Conservation (phyloP, 2,113 vertebrate genomes). For the Panthera uncia region DNA sequence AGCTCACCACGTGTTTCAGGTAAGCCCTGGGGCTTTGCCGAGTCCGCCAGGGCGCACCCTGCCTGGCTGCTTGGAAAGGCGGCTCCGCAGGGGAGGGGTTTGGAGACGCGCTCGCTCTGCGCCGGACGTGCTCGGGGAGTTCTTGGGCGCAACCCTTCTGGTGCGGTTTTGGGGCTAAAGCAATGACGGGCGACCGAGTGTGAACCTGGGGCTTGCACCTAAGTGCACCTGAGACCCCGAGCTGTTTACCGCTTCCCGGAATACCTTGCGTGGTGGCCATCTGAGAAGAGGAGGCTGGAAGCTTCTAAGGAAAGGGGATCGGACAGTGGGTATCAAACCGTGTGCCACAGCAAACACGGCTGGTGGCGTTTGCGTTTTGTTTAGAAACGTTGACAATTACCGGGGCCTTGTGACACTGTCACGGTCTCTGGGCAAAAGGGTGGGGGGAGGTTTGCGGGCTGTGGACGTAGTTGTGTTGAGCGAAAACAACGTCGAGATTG, state of each 20-base stretch:
- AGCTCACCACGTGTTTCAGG: constrained; percentile 95
- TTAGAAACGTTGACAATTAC: constrained; percentile 57
- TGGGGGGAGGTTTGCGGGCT: not conserved
- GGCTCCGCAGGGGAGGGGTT: not conserved
- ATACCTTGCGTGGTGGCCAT: not conserved
- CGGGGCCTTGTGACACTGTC: not conserved
- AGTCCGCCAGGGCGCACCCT: rapidly evolving
- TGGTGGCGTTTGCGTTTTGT: constrained; percentile 27
- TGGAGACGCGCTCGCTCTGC: not conserved
- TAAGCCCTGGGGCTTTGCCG: constrained; percentile 67
- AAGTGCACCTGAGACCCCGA: not conserved
- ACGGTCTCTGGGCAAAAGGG: not conserved
- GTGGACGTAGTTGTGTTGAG: not conserved
- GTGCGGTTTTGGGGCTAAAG: not conserved
- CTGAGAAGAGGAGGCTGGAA: not conserved
- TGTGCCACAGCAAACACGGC: not conserved
- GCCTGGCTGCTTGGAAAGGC: too few relatives aligned
- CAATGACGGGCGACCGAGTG: rapidly evolving
- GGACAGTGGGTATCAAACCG: not conserved
- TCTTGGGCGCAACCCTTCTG: not conserved
- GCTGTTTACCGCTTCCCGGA: rapidly evolving
- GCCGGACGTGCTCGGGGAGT: rapidly evolving
- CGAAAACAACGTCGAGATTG: not conserved
- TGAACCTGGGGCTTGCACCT: not conserved
- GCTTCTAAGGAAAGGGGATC: not conserved